Evolutionary conservation across 2,113 vertebrate species (phyloP), one percentile per base, ranked within the genome.

Genomic region (Dermatemys mawii): DNA sequence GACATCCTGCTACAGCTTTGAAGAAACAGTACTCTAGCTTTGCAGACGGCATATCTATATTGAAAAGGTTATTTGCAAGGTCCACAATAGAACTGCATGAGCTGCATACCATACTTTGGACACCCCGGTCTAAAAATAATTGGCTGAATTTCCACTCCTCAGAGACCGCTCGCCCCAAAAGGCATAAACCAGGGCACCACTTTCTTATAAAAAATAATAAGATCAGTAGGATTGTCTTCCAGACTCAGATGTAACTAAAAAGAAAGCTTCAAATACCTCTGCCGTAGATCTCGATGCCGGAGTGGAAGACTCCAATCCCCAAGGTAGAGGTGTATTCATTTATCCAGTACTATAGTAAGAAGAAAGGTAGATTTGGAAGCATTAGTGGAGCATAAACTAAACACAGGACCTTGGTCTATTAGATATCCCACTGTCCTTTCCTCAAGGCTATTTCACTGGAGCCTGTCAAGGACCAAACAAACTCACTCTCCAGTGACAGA

Each of bases 281-380:
- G 96, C 99, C 99, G 79, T 99, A 99, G 96, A 99, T 98, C 98
- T 99, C 98, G 46, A 99, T 99, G 97, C 99, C 99, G 96, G 99
- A 99, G 98, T 99, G 99, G 98, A 99, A 99, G 96, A 99, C 99
- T 95, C 99, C 99, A 94, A 99, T 99, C 54, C 99, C 99, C 98
- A 99, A 98, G 94, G 98, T 99, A 95, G 99, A 99, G 4, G 99
- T 99, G 98, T 99, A 99, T 96, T 99, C 99, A 48, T 99, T 99
- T 95, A 99, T 99, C 99, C 99, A 99, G 96, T 99, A 99, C 99
- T 99, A 97, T 81, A 96, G 95, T 87, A 92, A 93, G 70, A 83
- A 63, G 29, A 96, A 76, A 97, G 27, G 86, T 87, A 96, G 48
- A 96, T 84, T 92, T 86, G 86, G 88, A 93, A 96, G 76, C 50